Base-by-base conservation (phyloP, 2,797 vertebrate genomes). In the Scleropages formosus region DNA sequence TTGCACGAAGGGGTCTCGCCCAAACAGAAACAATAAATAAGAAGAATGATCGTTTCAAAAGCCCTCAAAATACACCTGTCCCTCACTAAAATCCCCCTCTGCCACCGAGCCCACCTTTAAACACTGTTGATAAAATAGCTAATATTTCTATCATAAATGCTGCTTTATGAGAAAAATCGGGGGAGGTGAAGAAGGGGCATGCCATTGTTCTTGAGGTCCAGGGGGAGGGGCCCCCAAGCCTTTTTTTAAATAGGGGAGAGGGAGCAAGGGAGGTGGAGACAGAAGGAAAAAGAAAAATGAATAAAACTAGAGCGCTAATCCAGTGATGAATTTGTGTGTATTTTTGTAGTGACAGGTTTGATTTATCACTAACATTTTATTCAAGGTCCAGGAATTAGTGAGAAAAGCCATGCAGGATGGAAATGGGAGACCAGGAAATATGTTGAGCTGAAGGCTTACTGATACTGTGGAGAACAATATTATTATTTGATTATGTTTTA, bases 351-450 rank as follows among this genome's bases (percentile, higher is more conserved):
- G 89, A 85, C 88, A 89, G 84, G 74, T 86, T 85, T 90, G 89
- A 92, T 92, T 91, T 90, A 92, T 91, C 86, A 84, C 87, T 80
- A 86, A 87, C 86, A 86, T 85, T 91, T 91, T 87, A 89, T 86
- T 89, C 88, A 89, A 86, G 87, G 88, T 88, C 85, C 81, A 84
- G 86, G 88, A 91, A 91, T 92, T 90, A 92, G 88, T 81, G 81
- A 89, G 82, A 87, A 39, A 39, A 68, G 61, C 86, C 84, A 79
- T 77, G 77, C 78, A 85, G 83, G 84, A 89, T 81, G 83, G 85
- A 88, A 86, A 84, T 78, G 80, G 82, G 60, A 31, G 73, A 82
- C 77, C 79, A 75, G 78, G 58, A 77, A 22, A 67, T 46, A 46
- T 31, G 67, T 58, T 49, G 51, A 70, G 18, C 44, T n/a, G 47